Evolutionary conservation across 1,140 invertebrate species (phyloP), one percentile per base, ranked within the genome.

Genomic region (Cardiocondyla obscurior): DNA sequence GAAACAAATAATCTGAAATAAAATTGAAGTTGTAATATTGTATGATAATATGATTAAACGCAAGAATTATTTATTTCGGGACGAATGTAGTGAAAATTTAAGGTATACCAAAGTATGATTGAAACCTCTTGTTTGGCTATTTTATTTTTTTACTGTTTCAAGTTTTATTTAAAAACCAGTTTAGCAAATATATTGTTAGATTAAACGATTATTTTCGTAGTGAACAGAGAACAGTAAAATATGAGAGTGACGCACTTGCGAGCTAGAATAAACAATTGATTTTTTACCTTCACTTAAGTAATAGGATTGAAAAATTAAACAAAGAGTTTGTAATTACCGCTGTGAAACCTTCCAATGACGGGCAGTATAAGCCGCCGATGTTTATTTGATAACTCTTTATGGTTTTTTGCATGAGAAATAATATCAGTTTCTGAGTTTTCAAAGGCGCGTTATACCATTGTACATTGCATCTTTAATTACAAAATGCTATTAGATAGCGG

Each of bases 221-320:
- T 16, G 77, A 82, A 42, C 57, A 84, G 0, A 82, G 67, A 14
- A 84, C 22, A 7, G 83, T 57, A 16, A 84, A 84, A 10, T 84
- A 84, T 0, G 83, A 84, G 25, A 82, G 19, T 0, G 83, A 72
- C 1, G 64, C 12, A 44, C 25, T 84, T n/a, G 46, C 19, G 14
- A 83, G 57, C 76, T 83, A 33, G n/a, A 84, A 84, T 1, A 22
- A 19, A 42, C 30, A 14, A 58, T 60, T 44, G n/a, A 44, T 74
- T 60, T 73, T 60, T n/a, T 0, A 58, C n/a, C n/a, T 0, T 30
- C 44, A 3, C 2, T n/a, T 30, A 5, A 44, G 14, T 6, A 44
- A 30, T 30, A 25, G 0, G 14, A 16, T 10, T 46, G 0, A 12
- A 55, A 2, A 53, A 16, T 39, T 28, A n/a, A n/a, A 3, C 0